These are phyloP conservation scores for Macrosiphum euphorbiae DNA, from an alignment of 2,888 invertebrate species.

Conservation along the genomic window DNA sequence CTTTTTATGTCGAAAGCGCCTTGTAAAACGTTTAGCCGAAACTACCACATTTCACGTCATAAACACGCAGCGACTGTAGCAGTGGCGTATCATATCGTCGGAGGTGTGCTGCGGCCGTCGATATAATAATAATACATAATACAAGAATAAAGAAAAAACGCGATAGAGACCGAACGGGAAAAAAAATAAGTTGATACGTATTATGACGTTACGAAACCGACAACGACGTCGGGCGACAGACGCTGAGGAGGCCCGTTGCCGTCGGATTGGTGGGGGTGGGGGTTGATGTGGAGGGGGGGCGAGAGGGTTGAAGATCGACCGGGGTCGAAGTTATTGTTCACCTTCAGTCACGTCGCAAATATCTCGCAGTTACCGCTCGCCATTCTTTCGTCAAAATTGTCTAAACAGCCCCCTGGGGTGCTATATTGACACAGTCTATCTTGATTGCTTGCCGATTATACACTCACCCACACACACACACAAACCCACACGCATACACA, in stretches of 20 bases:
- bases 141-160: neutral
- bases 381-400: conserved; percentile 64
- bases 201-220: conserved; percentile 35
- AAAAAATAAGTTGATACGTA: conserved; percentile 7
- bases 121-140: neutral
- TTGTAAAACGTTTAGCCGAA: conserved; percentile 63
- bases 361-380: conserved; percentile 56
- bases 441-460: conserved; percentile 64
- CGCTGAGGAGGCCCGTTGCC: neutral
- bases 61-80: neutral
- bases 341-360: conserved; percentile 62
- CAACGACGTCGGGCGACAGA: neutral
- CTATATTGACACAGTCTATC: conserved; percentile 60
- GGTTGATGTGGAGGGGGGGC: neutral
- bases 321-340: conserved; percentile 54
- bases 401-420: conserved; percentile 61
- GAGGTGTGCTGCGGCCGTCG: neutral
- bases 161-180: neutral
- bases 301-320: neutral
- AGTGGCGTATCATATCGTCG: neutral
- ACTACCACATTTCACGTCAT: conserved; percentile 48
- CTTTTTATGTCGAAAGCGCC: conserved; percentile 9
- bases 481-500: conserved; percentile 10
- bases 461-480: conserved; percentile 1
- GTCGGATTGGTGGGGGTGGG: neutral